Percentiles rank a stretch among this genome's conserved stretches.
phyloP scores from a whole-genome alignment of 2,797 vertebrate species.

The Delichon dasypus region DNA sequence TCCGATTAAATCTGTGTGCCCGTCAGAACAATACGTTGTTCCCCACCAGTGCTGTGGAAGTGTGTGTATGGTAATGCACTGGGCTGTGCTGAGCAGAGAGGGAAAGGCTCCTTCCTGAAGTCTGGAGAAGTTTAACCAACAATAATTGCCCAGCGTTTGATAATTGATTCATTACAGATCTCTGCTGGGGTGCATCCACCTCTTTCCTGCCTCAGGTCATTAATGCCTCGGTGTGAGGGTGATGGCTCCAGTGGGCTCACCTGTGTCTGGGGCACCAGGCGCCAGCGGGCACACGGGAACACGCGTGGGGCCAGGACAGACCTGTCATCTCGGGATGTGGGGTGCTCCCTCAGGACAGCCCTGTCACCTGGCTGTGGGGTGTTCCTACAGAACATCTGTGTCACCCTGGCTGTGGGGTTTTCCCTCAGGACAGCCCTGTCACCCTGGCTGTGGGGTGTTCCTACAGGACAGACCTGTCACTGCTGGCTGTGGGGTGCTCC shows the following conservation, averaged over 20 bases:
- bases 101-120: neutral
- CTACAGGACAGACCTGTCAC: neutral
- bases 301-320: accelerated
- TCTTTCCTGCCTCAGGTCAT: neutral
- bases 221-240: neutral
- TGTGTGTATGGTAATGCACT: neutral
- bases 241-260: accelerated
- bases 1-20: neutral
- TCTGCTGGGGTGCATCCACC: accelerated
- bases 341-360: neutral
- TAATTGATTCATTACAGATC: neutral
- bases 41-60: neutral
- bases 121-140: neutral
- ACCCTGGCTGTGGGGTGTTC: accelerated
- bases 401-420: too few species aligned
- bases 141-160: neutral
- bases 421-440: neutral
- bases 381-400: neutral
- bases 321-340: too few species aligned
- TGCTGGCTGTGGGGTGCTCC: too few species aligned
- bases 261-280: neutral
- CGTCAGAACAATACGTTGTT: neutral
- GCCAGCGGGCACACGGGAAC: accelerated
- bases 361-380: accelerated
- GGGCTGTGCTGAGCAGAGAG: neutral